These are phyloP conservation scores for Archilochus colubris DNA, from an alignment of 2,113 vertebrate species.

Conservation along the genomic window DNA sequence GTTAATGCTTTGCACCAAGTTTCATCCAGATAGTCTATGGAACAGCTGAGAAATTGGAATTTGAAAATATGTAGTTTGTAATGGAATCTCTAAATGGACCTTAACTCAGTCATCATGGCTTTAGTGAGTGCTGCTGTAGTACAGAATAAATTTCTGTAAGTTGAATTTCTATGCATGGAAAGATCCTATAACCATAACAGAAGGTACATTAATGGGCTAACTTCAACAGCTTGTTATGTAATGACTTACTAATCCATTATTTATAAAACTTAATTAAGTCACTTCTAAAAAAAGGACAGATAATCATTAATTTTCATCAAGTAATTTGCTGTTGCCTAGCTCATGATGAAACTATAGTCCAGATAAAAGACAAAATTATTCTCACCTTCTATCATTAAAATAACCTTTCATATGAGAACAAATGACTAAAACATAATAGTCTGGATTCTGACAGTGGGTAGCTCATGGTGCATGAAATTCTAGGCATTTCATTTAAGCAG, in stretches of 20 bases:
- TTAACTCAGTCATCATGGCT: rapidly evolving
- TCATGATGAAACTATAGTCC: slow-evolving; percentile 6
- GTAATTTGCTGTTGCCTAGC: background rate
- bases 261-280: slow-evolving; percentile 58
- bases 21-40: background rate
- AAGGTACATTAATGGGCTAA: slow-evolving; percentile 25
- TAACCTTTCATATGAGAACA: background rate
- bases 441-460: background rate
- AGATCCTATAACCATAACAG: background rate
- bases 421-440: background rate
- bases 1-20: background rate
- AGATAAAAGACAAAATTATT: slow-evolving; percentile 33
- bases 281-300: slow-evolving; percentile 28
- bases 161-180: background rate
- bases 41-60: background rate
- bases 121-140: background rate
- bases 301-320: slow-evolving; percentile 54
- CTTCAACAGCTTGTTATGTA: slow-evolving; percentile 17
- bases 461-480: background rate
- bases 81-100: background rate
- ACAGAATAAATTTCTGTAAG: background rate
- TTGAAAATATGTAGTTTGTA: background rate
- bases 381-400: slow-evolving; percentile 9
- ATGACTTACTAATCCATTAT: slow-evolving; percentile 48
- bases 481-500: background rate